Base-by-base conservation (phyloP, 2,888 invertebrate genomes). In the Polymixis lichenea region DNA sequence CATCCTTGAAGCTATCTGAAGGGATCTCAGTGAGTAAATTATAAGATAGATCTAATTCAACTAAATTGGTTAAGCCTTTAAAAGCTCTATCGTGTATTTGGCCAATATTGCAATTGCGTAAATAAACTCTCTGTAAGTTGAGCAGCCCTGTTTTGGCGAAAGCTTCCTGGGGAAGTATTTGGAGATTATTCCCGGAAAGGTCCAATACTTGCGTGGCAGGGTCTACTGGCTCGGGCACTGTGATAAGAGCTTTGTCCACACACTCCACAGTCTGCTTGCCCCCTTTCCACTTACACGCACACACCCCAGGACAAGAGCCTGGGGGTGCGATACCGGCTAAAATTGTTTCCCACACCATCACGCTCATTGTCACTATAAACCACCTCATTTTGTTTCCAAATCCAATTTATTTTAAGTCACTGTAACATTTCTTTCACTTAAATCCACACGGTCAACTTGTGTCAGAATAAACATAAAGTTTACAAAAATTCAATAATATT, bases 231-330 rank as follows among this genome's bases (percentile, higher is more conserved):
- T 98, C 98, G 66, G 99, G 99, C 86, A 99, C 98, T 75, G 98
- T 98, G 90, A 98, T 98, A 86, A 99, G 97, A 78, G 97, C 97
- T 78, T 98, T 98, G 94, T 98, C 98, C 91, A 98, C 97, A 95
- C 99, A 99, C 95, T 99, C 98, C 80, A 99, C 99, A 70, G 99
- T 98, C 93, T 98, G 98, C 94, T 99, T 99, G 88, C 99, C 99
- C 90, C 98, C 98, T 95, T 99, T 99, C 99, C 99, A 99, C 95
- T 99, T 99, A 96, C 99, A 99, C 90, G 97, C 97, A 95, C 99
- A 99, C 88, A 98, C 97, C 62, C 97, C 97, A 78, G 98, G 98
- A 90, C 98, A 98, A 86, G 97, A 97, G 86, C 97, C 97, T 82
- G 97, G 96, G 86, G 97, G 96, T 77, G 97, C 97, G 80, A 96